phyloP scores from a whole-genome alignment of 2,797 vertebrate genomes.

The Petrocephalus sullivani region DNA sequence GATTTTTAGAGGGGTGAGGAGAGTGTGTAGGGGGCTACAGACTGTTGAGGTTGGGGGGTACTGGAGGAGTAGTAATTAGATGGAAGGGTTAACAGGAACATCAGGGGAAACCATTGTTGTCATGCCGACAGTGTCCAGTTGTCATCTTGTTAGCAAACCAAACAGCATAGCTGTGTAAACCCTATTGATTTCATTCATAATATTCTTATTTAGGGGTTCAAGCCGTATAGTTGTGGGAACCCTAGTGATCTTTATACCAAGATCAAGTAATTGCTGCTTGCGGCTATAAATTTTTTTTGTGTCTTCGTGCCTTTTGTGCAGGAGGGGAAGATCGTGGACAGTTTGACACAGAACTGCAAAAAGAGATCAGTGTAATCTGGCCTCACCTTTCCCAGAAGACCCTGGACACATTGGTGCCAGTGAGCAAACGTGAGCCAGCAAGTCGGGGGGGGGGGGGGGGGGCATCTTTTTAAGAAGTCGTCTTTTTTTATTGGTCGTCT shows the following conservation, averaged over 20 bases:
- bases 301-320: constrained; percentile 42
- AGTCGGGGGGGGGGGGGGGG: not conserved
- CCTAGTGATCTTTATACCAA: not conserved
- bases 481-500: not conserved
- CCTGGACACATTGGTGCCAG: constrained; percentile 88
- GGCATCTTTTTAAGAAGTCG: not conserved
- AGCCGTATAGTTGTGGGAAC: not conserved
- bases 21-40: not conserved
- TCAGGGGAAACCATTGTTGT: not conserved
- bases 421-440: constrained; percentile 83
- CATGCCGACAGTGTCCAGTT: not conserved
- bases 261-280: not conserved
- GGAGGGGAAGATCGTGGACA: constrained; percentile 90
- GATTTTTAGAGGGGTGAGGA: not conserved
- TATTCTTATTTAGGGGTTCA: not conserved
- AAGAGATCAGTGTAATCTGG: constrained; percentile 95
- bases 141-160: not conserved
- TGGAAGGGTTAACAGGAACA: not conserved
- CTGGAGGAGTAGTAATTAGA: not conserved
- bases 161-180: not conserved
- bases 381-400: constrained; percentile 94
- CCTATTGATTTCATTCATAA: not conserved
- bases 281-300: not conserved
- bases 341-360: constrained; percentile 85
- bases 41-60: not conserved